phyloP scores from a whole-genome alignment of 2,113 vertebrate genomes.

The Erpornis zantholeuca region DNA sequence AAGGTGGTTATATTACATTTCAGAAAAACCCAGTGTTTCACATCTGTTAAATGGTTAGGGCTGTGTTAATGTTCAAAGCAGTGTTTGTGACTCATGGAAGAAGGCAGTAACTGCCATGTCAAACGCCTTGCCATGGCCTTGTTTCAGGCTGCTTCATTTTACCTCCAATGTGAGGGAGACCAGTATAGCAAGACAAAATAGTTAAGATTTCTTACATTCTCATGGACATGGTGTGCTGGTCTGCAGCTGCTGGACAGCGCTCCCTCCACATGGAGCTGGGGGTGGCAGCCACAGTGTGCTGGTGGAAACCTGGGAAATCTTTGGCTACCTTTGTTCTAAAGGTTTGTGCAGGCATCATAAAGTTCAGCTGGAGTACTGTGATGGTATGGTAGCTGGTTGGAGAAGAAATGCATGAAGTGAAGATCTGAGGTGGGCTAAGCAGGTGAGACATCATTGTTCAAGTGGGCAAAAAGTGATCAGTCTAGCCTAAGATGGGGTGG shows the following conservation, averaged over 20 bases:
- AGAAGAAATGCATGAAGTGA: background rate
- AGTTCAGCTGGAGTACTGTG: background rate
- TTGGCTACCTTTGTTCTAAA: background rate
- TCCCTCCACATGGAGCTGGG: background rate
- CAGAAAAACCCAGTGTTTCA: background rate
- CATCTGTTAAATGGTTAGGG: background rate
- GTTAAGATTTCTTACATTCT: background rate
- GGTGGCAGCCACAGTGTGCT: accelerated
- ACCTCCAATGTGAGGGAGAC: background rate
- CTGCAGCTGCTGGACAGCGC: background rate
- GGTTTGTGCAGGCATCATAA: background rate
- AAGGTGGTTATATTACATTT: background rate
- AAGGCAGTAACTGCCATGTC: background rate
- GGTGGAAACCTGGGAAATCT: background rate
- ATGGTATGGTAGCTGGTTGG: background rate
- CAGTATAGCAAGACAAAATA: background rate
- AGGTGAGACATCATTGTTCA: background rate
- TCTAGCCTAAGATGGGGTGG: too few species aligned
- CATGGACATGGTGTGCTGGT: accelerated
- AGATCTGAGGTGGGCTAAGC: background rate
- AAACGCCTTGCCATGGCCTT: background rate
- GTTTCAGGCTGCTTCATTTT: background rate
- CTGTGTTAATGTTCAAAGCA: background rate
- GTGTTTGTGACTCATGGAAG: accelerated
- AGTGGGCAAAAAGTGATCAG: background rate